A percentile compares a stretch with the other conserved stretches of the same genome.
Conservation (phyloP, 2,888 invertebrate genomes). For the Anticlea derivata region DNA sequence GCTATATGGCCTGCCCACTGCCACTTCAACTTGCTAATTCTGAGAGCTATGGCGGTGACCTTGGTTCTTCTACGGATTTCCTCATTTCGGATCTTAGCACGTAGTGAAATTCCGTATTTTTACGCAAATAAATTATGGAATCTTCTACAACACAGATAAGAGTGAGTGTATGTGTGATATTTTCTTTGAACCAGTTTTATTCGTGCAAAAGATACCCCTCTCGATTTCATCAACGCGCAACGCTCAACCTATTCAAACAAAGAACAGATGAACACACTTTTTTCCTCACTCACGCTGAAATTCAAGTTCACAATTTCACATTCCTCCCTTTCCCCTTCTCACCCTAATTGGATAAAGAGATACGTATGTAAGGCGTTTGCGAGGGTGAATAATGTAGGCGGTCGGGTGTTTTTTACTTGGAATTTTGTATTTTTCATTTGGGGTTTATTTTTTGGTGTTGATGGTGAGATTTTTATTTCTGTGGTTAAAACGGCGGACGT, state of each 20-base stretch:
- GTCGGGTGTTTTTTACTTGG: conserved; percentile 7
- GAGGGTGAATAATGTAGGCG: conserved; percentile 30
- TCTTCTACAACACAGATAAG: too few species aligned
- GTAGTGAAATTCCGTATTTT: too few species aligned
- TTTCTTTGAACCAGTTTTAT: too few species aligned
- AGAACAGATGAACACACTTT: conserved; percentile 13
- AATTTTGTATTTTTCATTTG: background rate
- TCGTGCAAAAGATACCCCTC: background rate
- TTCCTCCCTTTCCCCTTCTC: conserved; percentile 2
- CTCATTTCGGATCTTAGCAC: too few species aligned
- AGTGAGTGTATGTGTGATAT: too few species aligned
- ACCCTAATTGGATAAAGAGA: conserved; percentile 39
- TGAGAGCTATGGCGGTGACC: too few species aligned
- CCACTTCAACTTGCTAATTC: too few species aligned
- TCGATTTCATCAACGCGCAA: conserved; percentile 13
- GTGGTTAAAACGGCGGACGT: too few species aligned
- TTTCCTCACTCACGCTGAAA: conserved; percentile 9
- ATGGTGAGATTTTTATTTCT: too few species aligned
- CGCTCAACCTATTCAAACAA: conserved; percentile 14
- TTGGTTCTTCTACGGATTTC: too few species aligned
- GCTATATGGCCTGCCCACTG: too few species aligned
- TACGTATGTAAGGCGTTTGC: conserved; percentile 32
- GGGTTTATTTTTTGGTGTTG: background rate
- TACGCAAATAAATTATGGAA: too few species aligned
- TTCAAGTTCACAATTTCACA: conserved; percentile 14